A percentile compares a stretch with the other conserved stretches of the same genome.
These are phyloP conservation scores for Forpus xanthops DNA, from an alignment of 2,797 vertebrate species.

Conservation along the genomic window DNA sequence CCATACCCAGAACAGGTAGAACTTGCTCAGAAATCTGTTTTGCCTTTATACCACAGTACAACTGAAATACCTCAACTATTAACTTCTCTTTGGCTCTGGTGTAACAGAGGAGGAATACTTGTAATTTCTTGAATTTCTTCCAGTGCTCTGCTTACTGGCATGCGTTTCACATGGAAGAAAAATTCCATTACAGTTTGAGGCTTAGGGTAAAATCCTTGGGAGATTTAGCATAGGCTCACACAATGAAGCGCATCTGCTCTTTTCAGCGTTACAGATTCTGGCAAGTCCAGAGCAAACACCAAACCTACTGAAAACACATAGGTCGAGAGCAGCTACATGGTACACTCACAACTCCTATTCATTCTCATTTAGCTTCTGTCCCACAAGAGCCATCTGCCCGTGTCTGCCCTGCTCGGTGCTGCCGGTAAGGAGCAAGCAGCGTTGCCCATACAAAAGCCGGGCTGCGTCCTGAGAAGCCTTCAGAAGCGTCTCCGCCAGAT, in stretches of 20 bases:
- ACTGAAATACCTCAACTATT: not conserved
- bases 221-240: not conserved
- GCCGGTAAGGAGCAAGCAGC: not conserved
- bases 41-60: not conserved
- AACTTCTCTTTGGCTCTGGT: not conserved
- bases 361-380: too few species aligned
- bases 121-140: not conserved
- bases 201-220: not conserved
- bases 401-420: not conserved
- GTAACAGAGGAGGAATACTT: not conserved
- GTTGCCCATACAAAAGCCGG: fast-evolving
- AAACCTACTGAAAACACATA: not conserved
- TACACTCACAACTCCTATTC: fast-evolving
- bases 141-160: not conserved
- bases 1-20: not conserved
- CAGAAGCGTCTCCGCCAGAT: fast-evolving
- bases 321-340: fast-evolving
- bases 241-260: fast-evolving
- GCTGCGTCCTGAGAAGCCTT: not conserved
- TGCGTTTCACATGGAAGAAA: not conserved
- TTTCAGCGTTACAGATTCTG: not conserved
- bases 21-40: not conserved
- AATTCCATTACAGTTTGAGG: not conserved
- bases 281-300: not conserved
- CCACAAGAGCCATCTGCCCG: not conserved